Conservation (phyloP, 2,113 vertebrate genomes). For the Petrocephalus zakoni region DNA sequence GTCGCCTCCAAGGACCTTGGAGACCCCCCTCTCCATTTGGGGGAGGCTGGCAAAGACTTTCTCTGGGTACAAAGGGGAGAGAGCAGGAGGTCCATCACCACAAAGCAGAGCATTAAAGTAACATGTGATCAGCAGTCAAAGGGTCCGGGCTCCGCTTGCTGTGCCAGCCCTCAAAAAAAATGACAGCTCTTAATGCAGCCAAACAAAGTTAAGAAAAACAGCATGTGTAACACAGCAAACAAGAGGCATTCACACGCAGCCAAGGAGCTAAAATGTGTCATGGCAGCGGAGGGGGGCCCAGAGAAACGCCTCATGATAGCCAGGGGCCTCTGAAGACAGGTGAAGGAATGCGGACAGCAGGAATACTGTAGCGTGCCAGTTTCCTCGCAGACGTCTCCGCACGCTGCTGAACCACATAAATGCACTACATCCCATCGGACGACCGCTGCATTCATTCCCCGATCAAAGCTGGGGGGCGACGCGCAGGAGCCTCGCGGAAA, state of each 20-base stretch:
- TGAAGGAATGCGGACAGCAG: neutral
- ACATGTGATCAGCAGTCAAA: neutral
- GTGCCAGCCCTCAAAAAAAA: neutral
- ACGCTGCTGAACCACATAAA: neutral
- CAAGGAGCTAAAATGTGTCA: neutral
- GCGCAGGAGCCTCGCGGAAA: neutral
- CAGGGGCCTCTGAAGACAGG: neutral
- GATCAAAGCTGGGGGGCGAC: neutral
- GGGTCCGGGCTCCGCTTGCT: neutral
- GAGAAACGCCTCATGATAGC: neutral
- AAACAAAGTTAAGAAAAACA: neutral
- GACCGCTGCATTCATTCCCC: neutral
- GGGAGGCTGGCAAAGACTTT: constrained; percentile 91
- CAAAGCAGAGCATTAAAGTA: neutral
- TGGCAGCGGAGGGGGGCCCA: neutral
- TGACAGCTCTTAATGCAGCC: neutral
- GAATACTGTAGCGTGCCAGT: neutral
- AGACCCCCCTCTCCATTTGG: constrained; percentile 86
- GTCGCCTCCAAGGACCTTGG: constrained; percentile 90
- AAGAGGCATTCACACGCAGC: neutral
- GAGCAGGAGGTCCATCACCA: neutral
- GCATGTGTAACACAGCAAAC: neutral
- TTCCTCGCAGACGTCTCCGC: neutral
- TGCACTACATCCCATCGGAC: neutral
- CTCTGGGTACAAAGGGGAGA: constrained; percentile 55